Evolutionary conservation across 1,140 invertebrate species (phyloP), one percentile per base, ranked within the genome.

Genomic region (Manduca sexta): DNA sequence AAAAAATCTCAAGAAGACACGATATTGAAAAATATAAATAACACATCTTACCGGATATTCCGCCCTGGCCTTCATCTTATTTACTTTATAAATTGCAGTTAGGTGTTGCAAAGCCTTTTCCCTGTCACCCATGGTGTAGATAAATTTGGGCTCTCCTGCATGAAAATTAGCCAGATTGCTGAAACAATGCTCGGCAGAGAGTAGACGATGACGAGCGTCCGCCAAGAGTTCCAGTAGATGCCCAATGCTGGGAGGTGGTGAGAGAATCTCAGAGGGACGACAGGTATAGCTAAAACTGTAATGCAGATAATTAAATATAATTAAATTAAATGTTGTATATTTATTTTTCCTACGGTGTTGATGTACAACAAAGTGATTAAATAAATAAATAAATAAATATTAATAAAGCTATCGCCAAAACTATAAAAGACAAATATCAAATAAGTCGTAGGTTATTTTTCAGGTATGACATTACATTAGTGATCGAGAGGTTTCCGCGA

Each of bases 221-320:
- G 55, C 75, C 77, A 81, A 1, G 77, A 74, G 49, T 76, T 81
- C 73, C 73, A 78, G 43, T 66, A 64, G 46, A 81, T 81, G 8
- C 50, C 73, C 13, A 81, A 42, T 5, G 46, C 49, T 0, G 63
- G 57, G 5, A 81, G 38, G 40, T 81, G 52, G 46, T 60, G 45
- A 11, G 74, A 75, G 53, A 77, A 78, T 0, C 43, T 53, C 3
- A 78, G 42, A 8, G 77, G 71, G 6, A 77, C 67, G 31, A 81
- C 67, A 8, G 77, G 74, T 34, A 81, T 77, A 3, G 77, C 69
- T 16, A 81, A 13, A 12, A 60, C 73, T 77, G 60, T 33, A 72
- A 74, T 37, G 12, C 8, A 16, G 33, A 1, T 12, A 34, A 34
- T 34, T 34, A 11, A 4, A 8, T 8, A 34, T 3, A 34, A 34